Base-by-base conservation (phyloP, 2,888 invertebrate genomes). In the Drosophila tripunctata region DNA sequence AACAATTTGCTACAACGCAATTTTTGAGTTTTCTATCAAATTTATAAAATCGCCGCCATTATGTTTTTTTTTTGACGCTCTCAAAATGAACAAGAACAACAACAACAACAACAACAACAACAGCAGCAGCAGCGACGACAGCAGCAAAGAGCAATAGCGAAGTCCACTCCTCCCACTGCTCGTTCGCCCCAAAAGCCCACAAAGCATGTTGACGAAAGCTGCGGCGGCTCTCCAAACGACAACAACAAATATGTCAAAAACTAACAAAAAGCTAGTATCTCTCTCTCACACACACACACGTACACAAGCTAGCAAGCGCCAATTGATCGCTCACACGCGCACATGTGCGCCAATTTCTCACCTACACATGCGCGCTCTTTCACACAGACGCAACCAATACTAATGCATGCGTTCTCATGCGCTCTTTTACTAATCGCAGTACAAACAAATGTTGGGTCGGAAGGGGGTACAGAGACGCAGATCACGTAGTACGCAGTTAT, bases 1-100 rank as follows among this genome's bases (percentile, higher is more conserved):
- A 85, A 86, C 74, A 86, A 88, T 86, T 83, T 85, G 62, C 71
- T 86, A 83, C 88, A 86, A 87, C 88, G 87, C 88, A 83, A 67
- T 81, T 81, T 87, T 71, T 70, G 48, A 68, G 64, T 79, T 81
- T 85, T 79, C 80, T 75, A 79, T 85, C 64, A 77, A 78, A 78
- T 80, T 58, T 81, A 65, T 70, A 62, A 75, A 74, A 77, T 75
- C 65, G 86, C 84, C 83, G 83, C 83, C 83, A 83, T 83, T 87
- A 76, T 83, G 88, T 85, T 82, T 82, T 84, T 79, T 67, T 57
- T 57, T 51, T 31, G 35, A 41, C 43, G 63, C 63, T 51, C 40
- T 50, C 45, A 55, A 43, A 27, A 58, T 21, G 22, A 60, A 52
- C 38, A 70, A 22, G 38, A 56, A 40, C 56, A 54, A 55, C 57